Base-by-base conservation (phyloP, 2,113 vertebrate species). In the Cyanoramphus novaezelandiae region DNA sequence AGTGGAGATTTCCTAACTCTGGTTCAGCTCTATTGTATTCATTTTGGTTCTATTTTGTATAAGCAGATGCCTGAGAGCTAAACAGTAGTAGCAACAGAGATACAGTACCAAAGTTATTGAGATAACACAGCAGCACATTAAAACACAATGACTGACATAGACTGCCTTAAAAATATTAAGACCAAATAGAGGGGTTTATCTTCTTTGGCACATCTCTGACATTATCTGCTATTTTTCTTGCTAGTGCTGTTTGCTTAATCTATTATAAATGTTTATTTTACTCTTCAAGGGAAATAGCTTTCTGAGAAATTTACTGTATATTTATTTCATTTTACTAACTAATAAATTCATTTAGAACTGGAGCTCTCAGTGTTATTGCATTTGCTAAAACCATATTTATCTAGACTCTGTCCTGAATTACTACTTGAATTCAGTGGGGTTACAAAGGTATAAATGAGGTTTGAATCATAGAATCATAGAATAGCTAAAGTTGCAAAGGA, bases 341-440 rank as follows among this genome's bases (percentile, higher is more conserved):
- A 76, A 95, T 93, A 94, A 60, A 75, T 52, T 29, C 3, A 80
- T 94, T 87, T 88, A 77, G 33, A 72, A 93, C 86, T 21, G 82
- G 21, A 71, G 8, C 3, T 90, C 21, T 80, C 28, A 11, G 19
- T 59, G 64, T 88, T 49, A 88, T 8, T 76, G 41, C 23, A 50
- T 87, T 92, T 70, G 44, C 74, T 59, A 86, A 90, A 69, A 13
- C 4, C 59, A 37, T n/a, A 29, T 14, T 65, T 13, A 24, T 90
- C 27, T 35, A 65, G 17, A 33, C 10, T n/a, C 25, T 49, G 13
- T 59, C n/a, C 9, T 74, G 49, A 72, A 24, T 80, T 65, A 65
- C 27, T 44, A 7, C 31, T 86, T 93, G 43, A 80, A 92, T 64
- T 92, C 53, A 27, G 13, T 28, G 28, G 9, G 50, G 17, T 86